A percentile compares a stretch with the other conserved stretches of the same genome.
Conservation (phyloP, 2,888 invertebrate species). For the Zelleria hepariella region DNA sequence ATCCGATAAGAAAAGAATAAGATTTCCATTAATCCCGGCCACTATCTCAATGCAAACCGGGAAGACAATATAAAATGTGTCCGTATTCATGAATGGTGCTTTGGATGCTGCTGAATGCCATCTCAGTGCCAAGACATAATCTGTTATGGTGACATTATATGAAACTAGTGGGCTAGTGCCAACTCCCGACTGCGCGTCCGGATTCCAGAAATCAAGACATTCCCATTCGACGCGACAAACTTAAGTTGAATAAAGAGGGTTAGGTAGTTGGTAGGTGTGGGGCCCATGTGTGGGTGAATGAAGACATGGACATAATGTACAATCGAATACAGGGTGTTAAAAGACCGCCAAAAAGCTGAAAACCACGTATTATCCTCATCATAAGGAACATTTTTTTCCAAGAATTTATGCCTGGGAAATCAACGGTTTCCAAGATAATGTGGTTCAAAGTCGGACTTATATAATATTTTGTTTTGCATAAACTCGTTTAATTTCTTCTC, state of each 20-base stretch:
- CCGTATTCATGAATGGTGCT: constrained; percentile 34
- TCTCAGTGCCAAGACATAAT: constrained; percentile 64
- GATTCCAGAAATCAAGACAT: constrained; percentile 48
- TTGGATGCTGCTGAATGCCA: constrained; percentile 38
- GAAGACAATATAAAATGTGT: constrained; percentile 31
- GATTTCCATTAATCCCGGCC: background rate
- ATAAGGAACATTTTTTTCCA: no score
- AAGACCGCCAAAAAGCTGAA: no score
- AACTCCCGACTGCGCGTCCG: constrained; percentile 53
- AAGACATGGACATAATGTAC: background rate
- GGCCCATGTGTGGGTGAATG: background rate
- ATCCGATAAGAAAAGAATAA: background rate
- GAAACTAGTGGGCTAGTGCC: constrained; percentile 25
- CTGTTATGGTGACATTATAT: constrained; percentile 68
- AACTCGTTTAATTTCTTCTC: no score
- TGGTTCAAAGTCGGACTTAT: no score
- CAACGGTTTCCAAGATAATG: no score
- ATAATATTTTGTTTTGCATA: no score
- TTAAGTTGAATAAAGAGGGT: background rate
- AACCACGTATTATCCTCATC: no score
- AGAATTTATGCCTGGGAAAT: no score
- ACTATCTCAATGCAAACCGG: constrained; percentile 21
- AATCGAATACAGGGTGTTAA: no score
- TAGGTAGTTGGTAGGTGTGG: background rate
- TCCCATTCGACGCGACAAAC: constrained; percentile 7